These are phyloP conservation scores for Mesocentrotus franciscanus DNA, from an alignment of 53 echinoderm and acorn worm species.

Conservation along the genomic window DNA sequence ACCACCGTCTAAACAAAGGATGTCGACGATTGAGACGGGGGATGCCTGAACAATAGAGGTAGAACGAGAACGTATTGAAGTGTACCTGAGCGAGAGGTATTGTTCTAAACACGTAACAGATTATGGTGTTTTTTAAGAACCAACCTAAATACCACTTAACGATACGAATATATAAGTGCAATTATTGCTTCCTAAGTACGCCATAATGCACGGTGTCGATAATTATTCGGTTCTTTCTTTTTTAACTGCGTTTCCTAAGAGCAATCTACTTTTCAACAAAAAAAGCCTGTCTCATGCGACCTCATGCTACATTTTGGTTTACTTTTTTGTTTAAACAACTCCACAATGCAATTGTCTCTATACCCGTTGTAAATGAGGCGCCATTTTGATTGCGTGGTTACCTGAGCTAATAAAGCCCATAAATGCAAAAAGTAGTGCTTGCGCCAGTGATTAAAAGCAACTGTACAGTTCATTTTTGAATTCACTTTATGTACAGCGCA, in stretches of 20 bases:
- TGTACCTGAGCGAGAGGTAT: neutral
- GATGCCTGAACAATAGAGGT: neutral
- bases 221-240: neutral
- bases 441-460: neutral
- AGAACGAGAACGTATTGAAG: neutral
- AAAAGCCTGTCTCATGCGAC: neutral
- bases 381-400: neutral
- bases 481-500: neutral
- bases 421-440: too few relatives aligned
- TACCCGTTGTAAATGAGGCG: neutral
- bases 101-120: neutral
- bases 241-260: too few relatives aligned
- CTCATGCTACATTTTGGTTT: neutral
- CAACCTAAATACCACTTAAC: neutral
- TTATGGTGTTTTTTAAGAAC: neutral
- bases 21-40: neutral
- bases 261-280: too few relatives aligned
- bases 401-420: neutral
- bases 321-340: neutral
- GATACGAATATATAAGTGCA: neutral
- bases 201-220: neutral
- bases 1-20: slow-evolving; percentile 22
- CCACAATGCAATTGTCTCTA: neutral
- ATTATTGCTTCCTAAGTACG: neutral
- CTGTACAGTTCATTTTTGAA: neutral